Base-by-base conservation (phyloP, 2,888 invertebrate species). In the Platycheirus rosarum region DNA sequence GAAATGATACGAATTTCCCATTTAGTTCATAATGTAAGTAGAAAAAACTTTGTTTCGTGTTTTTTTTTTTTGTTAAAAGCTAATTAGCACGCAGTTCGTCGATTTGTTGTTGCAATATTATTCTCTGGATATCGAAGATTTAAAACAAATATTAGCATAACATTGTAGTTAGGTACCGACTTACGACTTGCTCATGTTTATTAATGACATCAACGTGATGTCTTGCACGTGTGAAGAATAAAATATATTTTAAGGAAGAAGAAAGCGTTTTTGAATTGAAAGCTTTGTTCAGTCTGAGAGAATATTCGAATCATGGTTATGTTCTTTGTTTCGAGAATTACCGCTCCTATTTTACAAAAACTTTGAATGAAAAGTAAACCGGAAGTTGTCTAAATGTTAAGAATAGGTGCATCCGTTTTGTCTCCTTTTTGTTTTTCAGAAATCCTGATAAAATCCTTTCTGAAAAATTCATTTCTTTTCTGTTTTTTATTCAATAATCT, bases 1-100 rank as follows among this genome's bases (percentile, higher is more conserved):
- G 98, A 98, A 92, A 97, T 98, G 97, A 97, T 98, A 84, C 93
- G 97, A 51, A 97, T 97, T 0, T 96, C 97, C 16, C 96, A 97
- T 89, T 92, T 97, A 82, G 96, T 98, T 11, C 98, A 98, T 91
- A 96, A 95, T 89, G 96, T 90, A 75, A 86, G 88, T 85, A 13
- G 0, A 49, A 26, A n/a, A n/a, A n/a, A n/a, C 3, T 26, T 26
- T 26, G 6, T 26, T 26, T 26, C 26, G 3, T 26, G n/a, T n/a
- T n/a, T n/a, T n/a, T n/a, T 26, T 4, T 6, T 42, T 16, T 42
- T 46, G 46, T 20, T 11, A 9, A 46, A 20, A 20, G 16, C 7
- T 26, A 60, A 60, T 60, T 44, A 60, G 60, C 60, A 29, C 29
- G 8, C 44, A 29, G 13, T 26, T 60, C 9, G 13, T 57, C 20